phyloP scores from a whole-genome alignment of 2,113 vertebrate species.

The Salvelinus sp. region DNA sequence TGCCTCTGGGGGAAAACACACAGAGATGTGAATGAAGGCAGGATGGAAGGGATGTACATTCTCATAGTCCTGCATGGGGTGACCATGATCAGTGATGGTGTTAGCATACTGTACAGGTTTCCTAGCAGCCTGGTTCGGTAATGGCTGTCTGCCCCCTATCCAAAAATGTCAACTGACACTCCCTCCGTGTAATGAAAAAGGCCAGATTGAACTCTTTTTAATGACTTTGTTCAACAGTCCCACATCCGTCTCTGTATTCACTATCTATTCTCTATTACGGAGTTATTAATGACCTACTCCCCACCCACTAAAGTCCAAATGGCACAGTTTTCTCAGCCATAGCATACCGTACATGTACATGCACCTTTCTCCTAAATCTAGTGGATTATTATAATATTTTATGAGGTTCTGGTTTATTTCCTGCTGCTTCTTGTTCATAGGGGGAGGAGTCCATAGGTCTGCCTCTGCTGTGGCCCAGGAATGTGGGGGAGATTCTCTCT shows the following conservation, averaged over 20 bases:
- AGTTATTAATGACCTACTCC: no score
- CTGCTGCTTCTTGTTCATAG: slow-evolving; percentile 1
- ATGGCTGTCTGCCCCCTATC: slow-evolving; percentile 28
- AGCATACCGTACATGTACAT: no score
- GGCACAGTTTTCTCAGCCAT: no score
- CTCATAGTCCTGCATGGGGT: slow-evolving; percentile 11
- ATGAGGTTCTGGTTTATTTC: slow-evolving; percentile 10
- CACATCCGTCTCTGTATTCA: slow-evolving; percentile 19
- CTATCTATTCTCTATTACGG: no score
- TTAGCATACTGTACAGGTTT: slow-evolving; percentile 36
- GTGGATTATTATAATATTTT: not conserved
- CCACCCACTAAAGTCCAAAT: no score
- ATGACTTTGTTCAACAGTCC: slow-evolving; percentile 62
- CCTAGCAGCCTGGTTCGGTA: slow-evolving; percentile 62
- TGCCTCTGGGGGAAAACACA: no score
- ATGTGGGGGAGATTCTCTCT: not conserved
- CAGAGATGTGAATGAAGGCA: slow-evolving; percentile 5
- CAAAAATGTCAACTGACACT: slow-evolving; percentile 62
- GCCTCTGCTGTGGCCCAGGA: not conserved
- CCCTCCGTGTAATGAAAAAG: slow-evolving; percentile 64
- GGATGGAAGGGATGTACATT: slow-evolving; percentile 1
- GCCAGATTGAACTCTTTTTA: slow-evolving; percentile 65
- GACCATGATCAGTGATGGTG: slow-evolving; percentile 5
- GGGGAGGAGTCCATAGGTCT: slow-evolving; percentile 1
- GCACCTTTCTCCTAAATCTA: not conserved